phyloP scores from a whole-genome alignment of 2,797 vertebrate genomes.

The Sebastolobus altivelis region DNA sequence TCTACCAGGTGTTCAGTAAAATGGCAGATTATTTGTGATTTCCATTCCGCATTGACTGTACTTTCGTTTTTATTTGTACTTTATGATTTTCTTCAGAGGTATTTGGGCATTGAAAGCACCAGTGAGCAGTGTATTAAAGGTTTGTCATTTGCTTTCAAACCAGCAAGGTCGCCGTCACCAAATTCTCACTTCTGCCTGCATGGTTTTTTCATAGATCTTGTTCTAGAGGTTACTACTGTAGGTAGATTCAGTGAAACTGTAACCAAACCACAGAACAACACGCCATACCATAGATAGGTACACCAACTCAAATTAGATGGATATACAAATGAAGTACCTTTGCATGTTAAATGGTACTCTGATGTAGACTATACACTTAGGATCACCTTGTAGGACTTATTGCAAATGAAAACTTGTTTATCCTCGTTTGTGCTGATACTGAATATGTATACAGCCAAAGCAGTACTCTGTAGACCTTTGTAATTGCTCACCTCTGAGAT shows the following conservation, averaged over 20 bases:
- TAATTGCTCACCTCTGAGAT: slow-evolving; percentile 65
- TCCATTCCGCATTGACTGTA: slow-evolving; percentile 17
- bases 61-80: slow-evolving; percentile 25
- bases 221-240: slow-evolving; percentile 58
- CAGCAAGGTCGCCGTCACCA: slow-evolving; percentile 56
- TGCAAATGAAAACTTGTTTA: slow-evolving; percentile 60
- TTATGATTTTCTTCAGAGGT: slow-evolving; percentile 32
- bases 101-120: slow-evolving; percentile 55
- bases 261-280: slow-evolving; percentile 52
- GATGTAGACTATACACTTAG: slow-evolving; percentile 68
- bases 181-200: slow-evolving; percentile 68
- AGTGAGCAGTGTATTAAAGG: slow-evolving; percentile 50
- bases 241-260: slow-evolving; percentile 61
- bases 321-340: slow-evolving; percentile 59
- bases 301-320: slow-evolving; percentile 63
- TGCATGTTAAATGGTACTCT: slow-evolving; percentile 82
- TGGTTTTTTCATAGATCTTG: slow-evolving; percentile 55
- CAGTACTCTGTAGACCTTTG: slow-evolving; percentile 67
- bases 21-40: slow-evolving; percentile 16
- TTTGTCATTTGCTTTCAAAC: slow-evolving; percentile 65
- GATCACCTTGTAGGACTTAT: slow-evolving; percentile 61
- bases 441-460: slow-evolving; percentile 69
- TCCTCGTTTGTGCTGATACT: slow-evolving; percentile 61
- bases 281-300: slow-evolving; percentile 45
- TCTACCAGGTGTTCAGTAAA: slow-evolving; percentile 33